These are phyloP conservation scores for Eidolon helvum DNA, from an alignment of 2,113 vertebrate species.

Conservation along the genomic window DNA sequence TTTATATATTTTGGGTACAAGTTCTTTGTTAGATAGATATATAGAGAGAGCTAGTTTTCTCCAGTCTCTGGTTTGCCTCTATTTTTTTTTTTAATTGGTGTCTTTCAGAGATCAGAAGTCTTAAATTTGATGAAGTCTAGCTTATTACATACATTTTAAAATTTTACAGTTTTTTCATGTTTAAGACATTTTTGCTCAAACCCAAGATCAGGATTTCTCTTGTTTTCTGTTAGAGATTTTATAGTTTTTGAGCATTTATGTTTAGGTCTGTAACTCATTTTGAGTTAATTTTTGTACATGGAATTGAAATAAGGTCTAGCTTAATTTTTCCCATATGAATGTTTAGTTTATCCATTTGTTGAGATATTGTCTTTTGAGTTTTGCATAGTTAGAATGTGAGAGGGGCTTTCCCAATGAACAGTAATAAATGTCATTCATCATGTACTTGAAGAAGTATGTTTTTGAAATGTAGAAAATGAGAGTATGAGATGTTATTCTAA, in stretches of 20 bases:
- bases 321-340: neutral
- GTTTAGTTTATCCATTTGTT: neutral
- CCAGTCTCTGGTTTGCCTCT: neutral
- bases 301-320: neutral
- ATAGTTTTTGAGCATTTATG: neutral
- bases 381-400: neutral
- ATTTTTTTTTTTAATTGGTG: neutral
- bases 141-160: neutral
- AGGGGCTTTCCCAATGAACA: neutral
- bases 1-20: conserved; percentile 3
- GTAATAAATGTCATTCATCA: neutral
- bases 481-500: neutral
- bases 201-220: neutral
- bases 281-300: conserved; percentile 6
- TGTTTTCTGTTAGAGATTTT: neutral
- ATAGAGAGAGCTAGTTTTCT: neutral
- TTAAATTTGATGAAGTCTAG: neutral
- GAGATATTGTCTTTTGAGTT: neutral
- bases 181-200: neutral
- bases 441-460: neutral
- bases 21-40: neutral
- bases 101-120: neutral
- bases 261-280: neutral
- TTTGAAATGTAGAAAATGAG: neutral
- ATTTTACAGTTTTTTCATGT: neutral